Conservation (phyloP, 2,888 invertebrate species). For the Rhorus exstirpatorius region DNA sequence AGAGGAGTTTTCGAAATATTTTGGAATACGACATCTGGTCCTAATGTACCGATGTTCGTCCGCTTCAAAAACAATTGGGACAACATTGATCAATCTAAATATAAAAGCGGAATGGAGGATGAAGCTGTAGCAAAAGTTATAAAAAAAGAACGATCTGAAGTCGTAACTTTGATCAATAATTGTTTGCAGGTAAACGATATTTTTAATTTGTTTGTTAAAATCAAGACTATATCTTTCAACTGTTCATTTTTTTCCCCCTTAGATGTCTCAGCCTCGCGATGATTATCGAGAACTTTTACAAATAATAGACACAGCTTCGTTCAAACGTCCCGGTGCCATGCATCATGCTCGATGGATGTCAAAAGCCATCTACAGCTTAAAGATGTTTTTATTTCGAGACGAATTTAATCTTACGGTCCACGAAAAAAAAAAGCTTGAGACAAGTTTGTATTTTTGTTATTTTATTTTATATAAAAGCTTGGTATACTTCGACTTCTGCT, state of each 20-base stretch:
- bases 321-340: slow-evolving; percentile 71
- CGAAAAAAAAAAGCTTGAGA: slow-evolving; percentile 68
- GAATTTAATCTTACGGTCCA: slow-evolving; percentile 68
- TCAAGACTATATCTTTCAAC: not conserved
- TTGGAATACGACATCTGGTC: slow-evolving; percentile 57
- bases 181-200: slow-evolving; percentile 22
- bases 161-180: slow-evolving; percentile 27
- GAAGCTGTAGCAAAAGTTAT: slow-evolving; percentile 24
- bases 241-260: slow-evolving; percentile 11
- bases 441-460: slow-evolving; percentile 74
- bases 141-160: slow-evolving; percentile 4
- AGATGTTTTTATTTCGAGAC: slow-evolving; percentile 75
- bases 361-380: slow-evolving; percentile 75
- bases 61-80: slow-evolving; percentile 53
- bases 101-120: slow-evolving; percentile 58
- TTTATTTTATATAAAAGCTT: slow-evolving; percentile 71
- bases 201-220: not conserved
- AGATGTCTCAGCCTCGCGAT: slow-evolving; percentile 68
- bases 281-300: slow-evolving; percentile 74
- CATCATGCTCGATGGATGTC: slow-evolving; percentile 77
- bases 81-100: slow-evolving; percentile 51
- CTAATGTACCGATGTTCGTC: slow-evolving; percentile 53
- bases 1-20: slow-evolving; percentile 55
- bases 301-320: slow-evolving; percentile 52
- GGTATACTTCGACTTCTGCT: slow-evolving; percentile 69